These are phyloP conservation scores for Cheilosia scutellata DNA, from an alignment of 2,888 invertebrate genomes.

Conservation along the genomic window DNA sequence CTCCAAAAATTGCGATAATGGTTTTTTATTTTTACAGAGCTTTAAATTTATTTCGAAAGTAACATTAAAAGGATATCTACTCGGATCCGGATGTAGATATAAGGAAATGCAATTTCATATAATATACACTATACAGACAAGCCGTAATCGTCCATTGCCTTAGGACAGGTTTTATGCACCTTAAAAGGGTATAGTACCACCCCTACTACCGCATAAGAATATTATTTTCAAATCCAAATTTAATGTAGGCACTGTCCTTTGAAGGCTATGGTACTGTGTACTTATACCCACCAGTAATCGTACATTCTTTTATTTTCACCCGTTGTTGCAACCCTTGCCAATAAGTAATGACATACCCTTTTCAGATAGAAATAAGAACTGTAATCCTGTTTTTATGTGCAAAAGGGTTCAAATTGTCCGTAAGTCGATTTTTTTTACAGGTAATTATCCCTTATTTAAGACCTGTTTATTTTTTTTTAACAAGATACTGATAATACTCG, in stretches of 20 bases:
- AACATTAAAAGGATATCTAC: no score
- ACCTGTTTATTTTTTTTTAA: constrained; percentile 14
- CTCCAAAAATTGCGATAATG: no score
- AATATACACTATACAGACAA: no score
- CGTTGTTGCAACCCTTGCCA: neutral
- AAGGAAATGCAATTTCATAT: no score
- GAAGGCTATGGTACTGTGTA: neutral
- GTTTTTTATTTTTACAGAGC: no score
- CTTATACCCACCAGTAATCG: neutral
- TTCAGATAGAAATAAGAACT: constrained; percentile 17
- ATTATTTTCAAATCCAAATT: no score
- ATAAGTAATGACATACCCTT: neutral
- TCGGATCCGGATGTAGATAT: no score
- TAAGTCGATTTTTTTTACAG: constrained; percentile 41
- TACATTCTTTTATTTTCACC: neutral
- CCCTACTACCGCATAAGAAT: no score
- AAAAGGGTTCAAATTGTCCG: constrained; percentile 52
- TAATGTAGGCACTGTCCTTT: neutral
- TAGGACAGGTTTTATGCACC: no score
- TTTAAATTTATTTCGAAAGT: no score
- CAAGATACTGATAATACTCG: constrained; percentile 5
- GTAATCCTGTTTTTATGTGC: constrained; percentile 41
- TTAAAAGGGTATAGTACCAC: no score
- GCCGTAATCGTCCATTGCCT: no score
- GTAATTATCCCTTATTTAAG: constrained; percentile 28